A percentile compares a stretch with the other conserved stretches of the same genome.
phyloP scores from a whole-genome alignment of 1,140 invertebrate species.

The Nomia melanderi region DNA sequence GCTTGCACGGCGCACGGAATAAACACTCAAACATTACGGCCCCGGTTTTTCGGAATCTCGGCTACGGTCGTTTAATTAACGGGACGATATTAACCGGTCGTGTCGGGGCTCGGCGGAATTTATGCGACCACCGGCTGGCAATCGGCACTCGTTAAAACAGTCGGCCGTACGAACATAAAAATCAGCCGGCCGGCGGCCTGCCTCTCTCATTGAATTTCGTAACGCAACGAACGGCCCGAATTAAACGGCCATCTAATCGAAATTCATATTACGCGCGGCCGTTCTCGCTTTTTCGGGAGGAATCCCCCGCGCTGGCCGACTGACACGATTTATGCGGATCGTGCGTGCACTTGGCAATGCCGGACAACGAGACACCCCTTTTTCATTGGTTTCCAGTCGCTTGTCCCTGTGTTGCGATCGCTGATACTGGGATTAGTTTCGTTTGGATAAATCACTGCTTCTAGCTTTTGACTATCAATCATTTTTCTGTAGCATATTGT shows the following conservation, averaged over 20 bases:
- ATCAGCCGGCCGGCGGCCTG: background rate
- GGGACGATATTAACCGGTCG: background rate
- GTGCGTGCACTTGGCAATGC: background rate
- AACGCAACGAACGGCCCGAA: conserved; percentile 15
- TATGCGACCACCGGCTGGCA: background rate
- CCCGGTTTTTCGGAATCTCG: background rate
- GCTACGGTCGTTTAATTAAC: background rate
- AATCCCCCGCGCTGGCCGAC: conserved; percentile 5
- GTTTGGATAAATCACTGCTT: too few species aligned
- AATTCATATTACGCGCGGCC: too few species aligned
- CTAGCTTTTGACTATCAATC: too few species aligned
- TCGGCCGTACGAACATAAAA: background rate
- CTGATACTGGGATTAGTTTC: too few species aligned
- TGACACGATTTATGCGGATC: background rate
- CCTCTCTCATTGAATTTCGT: background rate
- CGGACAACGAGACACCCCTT: background rate
- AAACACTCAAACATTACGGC: background rate
- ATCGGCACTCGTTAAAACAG: background rate
- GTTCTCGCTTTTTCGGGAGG: too few species aligned
- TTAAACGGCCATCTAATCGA: conserved; percentile 22
- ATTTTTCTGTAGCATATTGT: too few species aligned
- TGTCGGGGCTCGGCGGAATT: conserved; percentile 3
- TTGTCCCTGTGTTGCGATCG: too few species aligned
- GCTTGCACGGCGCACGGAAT: too few species aligned
- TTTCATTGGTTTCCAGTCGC: too few species aligned